Percentiles rank a stretch among this genome's conserved stretches.
phyloP scores from a whole-genome alignment of 2,888 invertebrate species.

The Microctonus aethiopoides region DNA sequence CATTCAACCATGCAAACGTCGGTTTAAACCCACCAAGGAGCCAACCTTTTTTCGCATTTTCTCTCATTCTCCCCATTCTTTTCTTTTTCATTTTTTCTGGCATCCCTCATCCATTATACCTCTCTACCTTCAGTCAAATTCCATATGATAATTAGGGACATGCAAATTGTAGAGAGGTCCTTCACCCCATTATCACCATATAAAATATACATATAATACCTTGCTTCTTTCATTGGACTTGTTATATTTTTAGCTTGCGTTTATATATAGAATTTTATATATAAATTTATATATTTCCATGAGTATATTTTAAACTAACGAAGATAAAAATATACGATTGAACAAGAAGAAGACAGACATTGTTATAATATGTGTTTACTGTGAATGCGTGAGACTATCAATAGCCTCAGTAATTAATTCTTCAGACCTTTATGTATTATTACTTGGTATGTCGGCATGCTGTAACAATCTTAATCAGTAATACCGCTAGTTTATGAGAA shows the following conservation, averaged over 20 bases:
- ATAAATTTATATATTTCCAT: neutral
- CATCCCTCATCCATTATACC: neutral
- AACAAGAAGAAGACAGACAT: neutral
- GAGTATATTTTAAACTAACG: neutral
- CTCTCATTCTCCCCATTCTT: neutral
- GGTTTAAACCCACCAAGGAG: slow-evolving; percentile 11
- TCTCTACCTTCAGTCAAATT: slow-evolving; percentile 15
- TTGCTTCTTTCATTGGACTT: neutral
- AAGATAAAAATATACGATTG: neutral
- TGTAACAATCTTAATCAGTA: slow-evolving; percentile 1
- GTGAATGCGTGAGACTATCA: neutral
- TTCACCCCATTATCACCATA: slow-evolving; percentile 14
- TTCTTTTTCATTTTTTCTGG: neutral
- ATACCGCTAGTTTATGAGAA: slow-evolving; percentile 5
- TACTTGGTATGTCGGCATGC: slow-evolving; percentile 20
- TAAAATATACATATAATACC: neutral
- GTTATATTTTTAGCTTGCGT: neutral
- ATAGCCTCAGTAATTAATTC: slow-evolving; percentile 9
- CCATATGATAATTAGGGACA: slow-evolving; percentile 16
- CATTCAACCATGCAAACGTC: slow-evolving; percentile 45
- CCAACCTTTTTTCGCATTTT: neutral
- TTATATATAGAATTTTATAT: neutral
- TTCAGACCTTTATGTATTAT: slow-evolving; percentile 6
- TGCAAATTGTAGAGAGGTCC: slow-evolving; percentile 14
- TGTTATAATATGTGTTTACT: neutral